phyloP scores from a whole-genome alignment of 1,140 invertebrate genomes.

The Anoplophora glabripennis region DNA sequence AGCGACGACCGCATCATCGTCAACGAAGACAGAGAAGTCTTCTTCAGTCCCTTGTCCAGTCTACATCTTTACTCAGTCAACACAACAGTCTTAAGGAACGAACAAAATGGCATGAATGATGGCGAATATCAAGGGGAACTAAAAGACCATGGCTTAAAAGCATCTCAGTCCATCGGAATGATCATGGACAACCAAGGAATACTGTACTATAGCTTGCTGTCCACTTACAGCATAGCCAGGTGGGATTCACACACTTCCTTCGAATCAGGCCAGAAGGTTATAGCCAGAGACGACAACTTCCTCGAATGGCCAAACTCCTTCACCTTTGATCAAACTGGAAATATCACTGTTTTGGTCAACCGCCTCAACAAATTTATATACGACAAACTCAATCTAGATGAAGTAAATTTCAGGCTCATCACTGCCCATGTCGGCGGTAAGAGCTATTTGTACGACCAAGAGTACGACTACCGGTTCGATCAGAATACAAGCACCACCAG shows the following conservation, averaged over 20 bases:
- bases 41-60: slow-evolving; percentile 64
- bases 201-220: slow-evolving; percentile 65
- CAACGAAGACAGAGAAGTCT: slow-evolving; percentile 56
- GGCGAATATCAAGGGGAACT: slow-evolving; percentile 44
- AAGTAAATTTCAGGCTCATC: slow-evolving; percentile 48
- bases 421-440: slow-evolving; percentile 51
- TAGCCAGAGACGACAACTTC: slow-evolving; percentile 62
- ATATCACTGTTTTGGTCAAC: slow-evolving; percentile 65
- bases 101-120: slow-evolving; percentile 37
- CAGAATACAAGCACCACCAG: slow-evolving; percentile 1
- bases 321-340: slow-evolving; percentile 62
- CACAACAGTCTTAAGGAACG: slow-evolving; percentile 57
- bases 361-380: slow-evolving; percentile 58
- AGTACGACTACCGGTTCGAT: slow-evolving; percentile 15
- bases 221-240: slow-evolving; percentile 62
- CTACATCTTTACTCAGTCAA: slow-evolving; percentile 62
- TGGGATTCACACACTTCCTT: slow-evolving; percentile 59
- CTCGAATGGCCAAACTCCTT: slow-evolving; percentile 72
- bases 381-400: slow-evolving; percentile 30
- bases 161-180: slow-evolving; percentile 66
- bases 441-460: slow-evolving; percentile 60
- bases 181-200: slow-evolving; percentile 65
- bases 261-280: slow-evolving; percentile 52
- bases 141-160: slow-evolving; percentile 59
- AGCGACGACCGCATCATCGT: slow-evolving; percentile 23